phyloP scores from a whole-genome alignment of 2,888 invertebrate species.

The Vesta saturnalis region DNA sequence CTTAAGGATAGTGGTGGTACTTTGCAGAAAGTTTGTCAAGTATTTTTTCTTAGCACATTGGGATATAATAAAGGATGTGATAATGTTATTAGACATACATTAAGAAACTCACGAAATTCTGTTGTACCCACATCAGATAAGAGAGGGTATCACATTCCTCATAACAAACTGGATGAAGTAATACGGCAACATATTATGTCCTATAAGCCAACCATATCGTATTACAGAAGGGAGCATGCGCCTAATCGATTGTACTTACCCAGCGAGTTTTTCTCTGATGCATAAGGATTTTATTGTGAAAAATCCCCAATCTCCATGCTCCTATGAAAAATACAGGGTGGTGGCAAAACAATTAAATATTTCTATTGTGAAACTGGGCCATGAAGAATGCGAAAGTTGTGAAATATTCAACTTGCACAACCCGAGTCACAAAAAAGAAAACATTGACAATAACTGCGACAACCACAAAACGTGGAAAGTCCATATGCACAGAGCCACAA shows the following conservation, averaged over 20 bases:
- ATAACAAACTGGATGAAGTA: neutral
- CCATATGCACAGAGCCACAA: neutral
- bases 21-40: slow-evolving; percentile 6
- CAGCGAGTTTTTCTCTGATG: neutral
- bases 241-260: neutral
- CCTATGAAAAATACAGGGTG: slow-evolving; percentile 12
- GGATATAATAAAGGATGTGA: slow-evolving; percentile 4
- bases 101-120: slow-evolving; percentile 4
- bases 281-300: neutral
- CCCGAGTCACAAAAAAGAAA: neutral
- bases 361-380: neutral
- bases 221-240: slow-evolving; percentile 4
- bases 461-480: neutral
- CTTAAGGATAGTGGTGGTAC: slow-evolving; percentile 9
- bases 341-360: neutral
- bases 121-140: slow-evolving; percentile 7
- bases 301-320: slow-evolving; percentile 3
- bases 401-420: slow-evolving; percentile 1
- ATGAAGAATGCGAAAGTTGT: slow-evolving; percentile 9
- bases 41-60: slow-evolving; percentile 5
- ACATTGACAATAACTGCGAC: neutral
- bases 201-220: neutral
- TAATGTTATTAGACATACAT: slow-evolving; percentile 4
- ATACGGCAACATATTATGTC: neutral
- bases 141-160: neutral